Evolutionary conservation across 2,113 vertebrate genomes (phyloP), one percentile per base, ranked within the genome.

Genomic region (Oryzias celebensis): DNA sequence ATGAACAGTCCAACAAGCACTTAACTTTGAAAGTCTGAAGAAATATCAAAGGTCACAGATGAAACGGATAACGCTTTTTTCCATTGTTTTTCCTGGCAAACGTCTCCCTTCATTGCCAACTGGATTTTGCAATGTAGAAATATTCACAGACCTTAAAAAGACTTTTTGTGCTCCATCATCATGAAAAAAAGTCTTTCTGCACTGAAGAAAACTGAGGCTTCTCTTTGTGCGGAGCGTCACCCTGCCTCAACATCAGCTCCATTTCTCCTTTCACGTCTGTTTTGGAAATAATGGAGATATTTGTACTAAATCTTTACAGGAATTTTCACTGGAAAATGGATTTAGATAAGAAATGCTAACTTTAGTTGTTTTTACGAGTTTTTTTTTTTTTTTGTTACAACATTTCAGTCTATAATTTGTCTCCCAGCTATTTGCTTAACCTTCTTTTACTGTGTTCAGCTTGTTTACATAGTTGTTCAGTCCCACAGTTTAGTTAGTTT

Each of bases 401-500:
- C 58, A 60, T 69, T 67, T 63, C 20, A 41, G 23, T 59, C 62
- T 70, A 56, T 50, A 61, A 49, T n/a, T 1, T 49, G 45, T 76
- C 46, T 62, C 57, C 54, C 18, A 22, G 54, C 66, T 62, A 5
- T 53, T 58, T 62, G 36, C 43, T 17, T 26, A 44, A 43, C 50
- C 51, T 67, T 48, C 79, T 43, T 74, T 67, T 44, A 52, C 56
- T 77, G 56, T 24, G 45, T 58, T 64, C 36, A 63, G 50, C 51
- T 82, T 79, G 53, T 75, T 81, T 78, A 75, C 61, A 59, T 62
- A 68, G 66, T 81, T 26, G 48, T 84, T 77, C 65, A 66, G 48
- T 73, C 53, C 23, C 49, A 75, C 62, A 64, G 60, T 52, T 62
- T 68, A 73, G 50, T 80, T 81, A 77, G 62, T 89, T 87, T 79